Evolutionary conservation across 2,888 invertebrate genomes (phyloP), one percentile per base, ranked within the genome.

Genomic region (Drosophila pseudotalamancana): DNA sequence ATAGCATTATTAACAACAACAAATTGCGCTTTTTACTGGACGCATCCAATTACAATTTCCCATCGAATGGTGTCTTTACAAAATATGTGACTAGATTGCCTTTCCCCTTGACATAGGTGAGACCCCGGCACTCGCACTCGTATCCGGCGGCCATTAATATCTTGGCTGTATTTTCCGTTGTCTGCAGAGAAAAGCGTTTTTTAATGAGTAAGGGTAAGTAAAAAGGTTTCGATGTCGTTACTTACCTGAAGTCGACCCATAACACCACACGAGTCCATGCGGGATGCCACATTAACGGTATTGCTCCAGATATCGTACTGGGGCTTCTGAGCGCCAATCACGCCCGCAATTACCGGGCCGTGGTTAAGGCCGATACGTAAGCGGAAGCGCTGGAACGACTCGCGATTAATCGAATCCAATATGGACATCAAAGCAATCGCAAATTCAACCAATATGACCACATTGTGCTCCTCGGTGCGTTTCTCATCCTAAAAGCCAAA

Each of bases 241-340:
- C 8, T 70, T 90, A 95, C 96, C 91, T 98, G 97, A 69, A 98
- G 94, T 59, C 94, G 93, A 16, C 97, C 97, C 94, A 97, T 95
- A 67, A 96, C 94, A 0, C 99, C 98, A 66, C 97, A 98, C 68
- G 97, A 98, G 92, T 99, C 99, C 99, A 99, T 99, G 45, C 99
- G 92, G 4, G 97, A 98, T 1, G 99, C 98, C 9, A 99, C 97
- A 90, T 99, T 99, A 12, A 99, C 99, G 0, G 99, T 98, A 92
- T 99, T 98, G 11, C 99, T 98, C 99, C 99, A 99, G 81, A 99
- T 99, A 90, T 99, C 99, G 91, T 98, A 99, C 92, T 99, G 98
- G 0, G 99, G 99, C 89, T 99, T 99, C 90, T 98, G 97, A 0
- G 98, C 98, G 0, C 98, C 98, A 19, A 99, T 97, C 14, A 99